These are phyloP conservation scores for Gavia stellata DNA, from an alignment of 2,113 vertebrate species.

Conservation along the genomic window DNA sequence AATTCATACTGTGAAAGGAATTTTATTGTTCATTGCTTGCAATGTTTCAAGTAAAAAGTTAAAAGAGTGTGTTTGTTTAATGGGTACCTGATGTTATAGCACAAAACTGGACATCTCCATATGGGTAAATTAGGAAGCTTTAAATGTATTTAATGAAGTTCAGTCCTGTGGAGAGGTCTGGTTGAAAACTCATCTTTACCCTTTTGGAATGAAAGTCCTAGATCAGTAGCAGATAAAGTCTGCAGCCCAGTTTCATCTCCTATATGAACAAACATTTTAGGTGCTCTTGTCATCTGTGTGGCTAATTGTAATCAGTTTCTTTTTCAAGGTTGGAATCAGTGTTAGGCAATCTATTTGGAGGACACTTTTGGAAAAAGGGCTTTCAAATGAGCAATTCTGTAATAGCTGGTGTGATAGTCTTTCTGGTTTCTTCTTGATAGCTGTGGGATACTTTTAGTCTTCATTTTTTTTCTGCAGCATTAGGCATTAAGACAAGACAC, in stretches of 20 bases:
- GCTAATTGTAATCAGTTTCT: not conserved
- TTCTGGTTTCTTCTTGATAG: not conserved
- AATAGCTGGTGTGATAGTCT: not conserved
- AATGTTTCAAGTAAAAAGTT: not conserved
- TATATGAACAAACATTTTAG: not conserved
- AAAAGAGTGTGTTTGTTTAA: not conserved
- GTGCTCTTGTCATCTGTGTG: not conserved
- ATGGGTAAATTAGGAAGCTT: not conserved
- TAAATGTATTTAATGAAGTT: not conserved
- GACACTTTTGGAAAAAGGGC: not conserved
- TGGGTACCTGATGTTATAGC: not conserved
- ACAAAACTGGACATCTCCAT: not conserved
- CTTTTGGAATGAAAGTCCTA: not conserved
- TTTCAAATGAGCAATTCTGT: not conserved
- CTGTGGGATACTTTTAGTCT: not conserved
- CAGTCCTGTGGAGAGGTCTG: not conserved
- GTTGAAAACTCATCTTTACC: not conserved
- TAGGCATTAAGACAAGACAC: not conserved
- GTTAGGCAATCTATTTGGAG: not conserved
- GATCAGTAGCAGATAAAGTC: not conserved
- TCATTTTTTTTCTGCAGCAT: not conserved
- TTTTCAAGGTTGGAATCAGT: not conserved
- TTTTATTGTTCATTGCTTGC: not conserved
- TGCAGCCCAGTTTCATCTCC: not conserved
- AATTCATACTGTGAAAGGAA: not conserved